Evolutionary conservation across 1,140 invertebrate genomes (phyloP).

Genomic region (Pomacea maculata): DNA sequence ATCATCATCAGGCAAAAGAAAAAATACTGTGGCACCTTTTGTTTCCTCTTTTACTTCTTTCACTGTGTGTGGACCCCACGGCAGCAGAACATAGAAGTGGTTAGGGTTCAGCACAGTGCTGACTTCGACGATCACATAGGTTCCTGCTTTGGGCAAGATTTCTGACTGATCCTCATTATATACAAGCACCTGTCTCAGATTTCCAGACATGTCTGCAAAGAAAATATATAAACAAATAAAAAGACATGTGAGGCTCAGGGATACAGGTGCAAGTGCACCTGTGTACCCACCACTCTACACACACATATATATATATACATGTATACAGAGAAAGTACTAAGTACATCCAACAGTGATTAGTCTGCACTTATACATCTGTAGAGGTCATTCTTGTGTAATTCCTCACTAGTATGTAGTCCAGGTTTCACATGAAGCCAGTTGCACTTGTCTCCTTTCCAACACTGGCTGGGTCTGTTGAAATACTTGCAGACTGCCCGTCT

Average conservation of each 20-base stretch:
- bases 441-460: constrained; percentile 47
- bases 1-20: too few relatives aligned
- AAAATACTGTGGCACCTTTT: neutral
- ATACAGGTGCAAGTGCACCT: neutral
- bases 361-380: too few relatives aligned
- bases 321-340: neutral
- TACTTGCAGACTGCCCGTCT: constrained; percentile 43
- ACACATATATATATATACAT: neutral
- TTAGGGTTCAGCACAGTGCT: constrained; percentile 42
- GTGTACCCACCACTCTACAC: neutral
- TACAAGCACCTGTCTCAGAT: constrained; percentile 36
- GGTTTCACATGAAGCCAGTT: constrained; percentile 43
- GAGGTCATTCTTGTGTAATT: too few relatives aligned
- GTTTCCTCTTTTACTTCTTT: constrained; percentile 25
- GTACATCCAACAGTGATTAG: neutral
- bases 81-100: constrained; percentile 50
- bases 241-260: neutral
- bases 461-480: constrained; percentile 33
- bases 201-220: constrained; percentile 39
- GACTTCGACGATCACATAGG: constrained; percentile 49
- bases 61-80: constrained; percentile 44
- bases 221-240: neutral
- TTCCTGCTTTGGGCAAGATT: constrained; percentile 39
- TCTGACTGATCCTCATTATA: constrained; percentile 36
- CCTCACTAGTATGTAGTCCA: constrained; percentile 27